A percentile compares a stretch with the other conserved stretches of the same genome.
Conservation (phyloP, 1,140 invertebrate genomes). For the Pinna nobilis region DNA sequence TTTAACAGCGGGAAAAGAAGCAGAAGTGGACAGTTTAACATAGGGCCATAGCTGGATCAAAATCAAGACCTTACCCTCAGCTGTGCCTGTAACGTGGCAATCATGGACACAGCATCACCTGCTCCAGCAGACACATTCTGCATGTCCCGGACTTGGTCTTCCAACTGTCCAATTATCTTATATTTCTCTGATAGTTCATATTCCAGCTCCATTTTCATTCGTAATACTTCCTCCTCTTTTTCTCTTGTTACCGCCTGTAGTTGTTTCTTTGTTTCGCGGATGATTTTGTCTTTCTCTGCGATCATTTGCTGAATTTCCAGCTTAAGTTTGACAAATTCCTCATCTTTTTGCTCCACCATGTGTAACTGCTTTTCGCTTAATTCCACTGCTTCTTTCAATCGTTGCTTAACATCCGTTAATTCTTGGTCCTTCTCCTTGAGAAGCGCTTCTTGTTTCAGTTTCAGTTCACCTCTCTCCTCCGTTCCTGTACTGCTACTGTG, state of each 20-base stretch:
- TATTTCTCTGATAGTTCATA: slow-evolving; percentile 6
- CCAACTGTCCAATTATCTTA: slow-evolving; percentile 12
- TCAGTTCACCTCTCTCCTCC: slow-evolving; percentile 6
- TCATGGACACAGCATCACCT: slow-evolving; percentile 25
- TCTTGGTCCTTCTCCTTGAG: slow-evolving; percentile 28
- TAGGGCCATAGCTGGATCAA: too few species aligned
- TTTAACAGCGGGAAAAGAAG: too few species aligned
- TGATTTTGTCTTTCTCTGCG: slow-evolving; percentile 45
- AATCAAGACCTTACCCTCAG: slow-evolving; percentile 20
- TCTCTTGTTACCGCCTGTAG: slow-evolving; percentile 20
- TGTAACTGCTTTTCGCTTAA: slow-evolving; percentile 51
- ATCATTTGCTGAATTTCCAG: slow-evolving; percentile 53
- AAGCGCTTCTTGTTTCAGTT: slow-evolving; percentile 23
- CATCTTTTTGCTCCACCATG: slow-evolving; percentile 49
- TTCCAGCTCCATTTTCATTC: slow-evolving; percentile 23
- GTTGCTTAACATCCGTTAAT: slow-evolving; percentile 41
- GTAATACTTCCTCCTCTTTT: slow-evolving; percentile 34
- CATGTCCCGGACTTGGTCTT: not conserved
- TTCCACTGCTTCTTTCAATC: slow-evolving; percentile 53
- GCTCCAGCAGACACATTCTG: not conserved
- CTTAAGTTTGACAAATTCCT: slow-evolving; percentile 51
- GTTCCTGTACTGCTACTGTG: slow-evolving; percentile 29
- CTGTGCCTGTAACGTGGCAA: slow-evolving; percentile 25
- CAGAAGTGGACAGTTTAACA: too few species aligned
- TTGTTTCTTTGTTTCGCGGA: slow-evolving; percentile 44